Conservation (phyloP, 1,140 invertebrate genomes). For the Pararge aegeria region DNA sequence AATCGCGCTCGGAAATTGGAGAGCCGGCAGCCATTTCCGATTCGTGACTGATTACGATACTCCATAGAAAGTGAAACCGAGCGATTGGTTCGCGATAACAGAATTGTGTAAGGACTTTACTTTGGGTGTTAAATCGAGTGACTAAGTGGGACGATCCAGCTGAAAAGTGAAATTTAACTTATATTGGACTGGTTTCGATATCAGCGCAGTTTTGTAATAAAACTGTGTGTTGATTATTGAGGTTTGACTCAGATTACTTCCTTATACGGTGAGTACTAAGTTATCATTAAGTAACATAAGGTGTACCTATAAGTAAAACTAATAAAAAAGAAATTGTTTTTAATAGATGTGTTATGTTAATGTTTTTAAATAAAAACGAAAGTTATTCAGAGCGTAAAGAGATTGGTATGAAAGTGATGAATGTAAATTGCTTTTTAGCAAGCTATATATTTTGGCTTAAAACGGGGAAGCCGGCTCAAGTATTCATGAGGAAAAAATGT, state of each 20-base stretch:
- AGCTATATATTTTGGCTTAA: conserved; percentile 44
- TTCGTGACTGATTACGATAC: conserved; percentile 55
- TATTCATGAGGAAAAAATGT: conserved; percentile 62
- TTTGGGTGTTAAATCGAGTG: conserved; percentile 47
- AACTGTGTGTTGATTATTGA: conserved; percentile 74
- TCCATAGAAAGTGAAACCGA: conserved; percentile 60
- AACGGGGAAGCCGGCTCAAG: conserved; percentile 46
- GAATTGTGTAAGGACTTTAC: conserved; percentile 58
- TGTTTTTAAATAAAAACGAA: conserved; percentile 1
- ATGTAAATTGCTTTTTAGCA: conserved; percentile 58
- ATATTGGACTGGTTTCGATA: conserved; percentile 62
- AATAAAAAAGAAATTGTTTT: not conserved
- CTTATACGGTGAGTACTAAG: conserved; percentile 55
- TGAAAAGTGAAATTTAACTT: conserved; percentile 56
- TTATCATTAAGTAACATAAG: not conserved
- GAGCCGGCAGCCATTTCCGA: conserved; percentile 42
- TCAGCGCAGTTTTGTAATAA: conserved; percentile 65
- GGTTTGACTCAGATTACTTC: conserved; percentile 31
- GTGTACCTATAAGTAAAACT: not conserved
- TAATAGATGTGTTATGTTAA: not conserved
- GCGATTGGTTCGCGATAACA: conserved; percentile 52
- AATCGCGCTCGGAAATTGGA: conserved; percentile 45
- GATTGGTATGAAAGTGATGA: conserved; percentile 35
- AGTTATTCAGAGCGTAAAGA: conserved; percentile 10
- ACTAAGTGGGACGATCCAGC: conserved; percentile 48